Conservation (phyloP, 2,888 invertebrate species). For the Phytoseiulus persimilis region DNA sequence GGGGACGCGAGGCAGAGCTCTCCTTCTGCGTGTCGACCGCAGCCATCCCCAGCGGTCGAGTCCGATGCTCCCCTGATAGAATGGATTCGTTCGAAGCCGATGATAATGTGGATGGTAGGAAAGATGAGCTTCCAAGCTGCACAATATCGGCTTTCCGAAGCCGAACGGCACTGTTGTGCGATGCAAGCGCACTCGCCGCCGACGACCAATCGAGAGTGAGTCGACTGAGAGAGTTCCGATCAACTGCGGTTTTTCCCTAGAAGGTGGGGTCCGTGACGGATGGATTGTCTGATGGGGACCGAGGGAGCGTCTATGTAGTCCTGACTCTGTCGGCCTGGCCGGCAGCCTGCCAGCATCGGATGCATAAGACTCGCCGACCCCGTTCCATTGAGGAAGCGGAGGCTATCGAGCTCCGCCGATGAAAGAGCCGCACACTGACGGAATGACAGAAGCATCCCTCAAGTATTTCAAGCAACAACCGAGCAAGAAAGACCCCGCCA, state of each 20-base stretch:
- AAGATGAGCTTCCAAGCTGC: not conserved
- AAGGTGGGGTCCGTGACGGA: not conserved
- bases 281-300: not conserved
- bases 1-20: too few species aligned
- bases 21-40: too few species aligned
- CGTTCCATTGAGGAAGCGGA: not conserved
- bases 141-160: not conserved
- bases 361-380: not conserved
- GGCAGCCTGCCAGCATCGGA: not conserved
- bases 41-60: too few species aligned
- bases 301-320: not conserved
- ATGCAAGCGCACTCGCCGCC: not conserved
- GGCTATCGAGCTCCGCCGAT: not conserved
- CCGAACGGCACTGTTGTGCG: not conserved
- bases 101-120: not conserved
- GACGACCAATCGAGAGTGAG: not conserved
- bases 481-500: not conserved
- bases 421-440: not conserved
- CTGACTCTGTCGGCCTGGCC: not conserved
- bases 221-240: not conserved
- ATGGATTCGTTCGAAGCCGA: not conserved
- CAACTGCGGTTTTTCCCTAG: not conserved
- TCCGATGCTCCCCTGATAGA: too few species aligned
- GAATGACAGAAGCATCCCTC: not conserved
- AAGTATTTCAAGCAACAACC: not conserved